A percentile compares a stretch with the other conserved stretches of the same genome.
phyloP scores from a whole-genome alignment of 1,140 invertebrate species.

The Mizuhopecten yessoensis region DNA sequence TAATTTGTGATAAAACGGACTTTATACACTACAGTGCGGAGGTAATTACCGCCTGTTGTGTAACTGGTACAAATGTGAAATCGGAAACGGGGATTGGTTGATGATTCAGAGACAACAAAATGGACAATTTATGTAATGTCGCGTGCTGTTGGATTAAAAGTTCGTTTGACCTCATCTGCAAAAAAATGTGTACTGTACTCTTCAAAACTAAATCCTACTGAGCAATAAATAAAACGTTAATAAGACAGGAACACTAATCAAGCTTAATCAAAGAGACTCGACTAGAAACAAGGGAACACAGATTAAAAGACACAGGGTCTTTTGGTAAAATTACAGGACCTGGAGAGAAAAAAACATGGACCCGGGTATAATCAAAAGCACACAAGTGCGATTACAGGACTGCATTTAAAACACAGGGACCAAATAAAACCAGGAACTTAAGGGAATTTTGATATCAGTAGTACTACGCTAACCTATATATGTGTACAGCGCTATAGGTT shows the following conservation, averaged over 20 bases:
- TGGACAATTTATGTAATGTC: slow-evolving; percentile 15
- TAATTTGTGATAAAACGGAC: neutral
- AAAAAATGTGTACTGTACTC: neutral
- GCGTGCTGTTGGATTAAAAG: neutral
- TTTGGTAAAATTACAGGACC: too few relatives aligned
- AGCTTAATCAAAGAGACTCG: too few relatives aligned
- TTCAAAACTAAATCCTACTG: neutral
- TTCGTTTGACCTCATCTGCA: neutral
- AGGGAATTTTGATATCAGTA: too few relatives aligned
- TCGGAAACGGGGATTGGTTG: neutral
- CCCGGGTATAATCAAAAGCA: too few relatives aligned
- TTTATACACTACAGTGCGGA: neutral
- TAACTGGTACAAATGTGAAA: neutral
- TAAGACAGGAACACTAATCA: too few relatives aligned
- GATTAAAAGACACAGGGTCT: too few relatives aligned
- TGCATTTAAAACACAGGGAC: too few relatives aligned
- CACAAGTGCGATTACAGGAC: neutral
- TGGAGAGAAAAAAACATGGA: too few relatives aligned
- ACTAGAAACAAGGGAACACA: too few relatives aligned
- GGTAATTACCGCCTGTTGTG: neutral
- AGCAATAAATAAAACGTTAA: neutral
- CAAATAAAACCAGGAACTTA: too few relatives aligned
- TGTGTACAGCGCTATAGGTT: too few relatives aligned
- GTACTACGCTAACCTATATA: too few relatives aligned
- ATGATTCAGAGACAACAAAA: neutral